Base-by-base conservation (phyloP, 2,113 vertebrate genomes). In the Rhynchomys soricoides region DNA sequence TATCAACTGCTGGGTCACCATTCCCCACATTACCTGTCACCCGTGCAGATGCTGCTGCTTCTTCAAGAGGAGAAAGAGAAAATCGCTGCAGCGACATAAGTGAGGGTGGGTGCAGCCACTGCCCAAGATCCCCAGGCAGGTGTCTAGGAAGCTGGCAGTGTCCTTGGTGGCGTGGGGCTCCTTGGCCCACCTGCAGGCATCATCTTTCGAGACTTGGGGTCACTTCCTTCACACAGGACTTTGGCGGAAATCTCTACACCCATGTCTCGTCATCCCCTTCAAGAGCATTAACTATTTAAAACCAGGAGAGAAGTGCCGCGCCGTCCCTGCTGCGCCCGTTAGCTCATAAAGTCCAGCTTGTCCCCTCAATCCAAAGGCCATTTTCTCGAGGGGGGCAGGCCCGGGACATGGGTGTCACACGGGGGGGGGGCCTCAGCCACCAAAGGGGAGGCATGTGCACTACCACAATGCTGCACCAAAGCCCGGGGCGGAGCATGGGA, bases 1-100 rank as follows among this genome's bases (percentile, higher is more conserved):
- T 7, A 24, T n/a, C 15, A 68, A 15, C 29, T 24, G 1, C 64
- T 19, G 7, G 34, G 37, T n/a, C 16, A 19, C 16, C 70, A 8
- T 71, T 3, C 37, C 12, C 26, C 26, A 7, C 50, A 5, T 26
- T 3, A 0, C 4, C 3, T 4, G 5, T 1, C 0, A 7, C 13
- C 5, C 0, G 17, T 7, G 0, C n/a, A 50, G 99, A 99, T 99
- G 99, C 99, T 99, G 99, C 99, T 99, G 99, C 98, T 99, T 99
- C 98, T 99, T 99, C 98, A 99, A 99, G 97, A 99, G 99, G 95
- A 99, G 99, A 98, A 99, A 99, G 99, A 99, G 99, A 99, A 99
- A 99, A 99, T 99, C 99, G 21, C 98, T 99, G 95, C 99, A 99
- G 98, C 99, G 99, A 96, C 99, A 99, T 98, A 99, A 99, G 98